These are phyloP conservation scores for Teinopalpus imperialis DNA, from an alignment of 2,888 invertebrate species.

Conservation along the genomic window DNA sequence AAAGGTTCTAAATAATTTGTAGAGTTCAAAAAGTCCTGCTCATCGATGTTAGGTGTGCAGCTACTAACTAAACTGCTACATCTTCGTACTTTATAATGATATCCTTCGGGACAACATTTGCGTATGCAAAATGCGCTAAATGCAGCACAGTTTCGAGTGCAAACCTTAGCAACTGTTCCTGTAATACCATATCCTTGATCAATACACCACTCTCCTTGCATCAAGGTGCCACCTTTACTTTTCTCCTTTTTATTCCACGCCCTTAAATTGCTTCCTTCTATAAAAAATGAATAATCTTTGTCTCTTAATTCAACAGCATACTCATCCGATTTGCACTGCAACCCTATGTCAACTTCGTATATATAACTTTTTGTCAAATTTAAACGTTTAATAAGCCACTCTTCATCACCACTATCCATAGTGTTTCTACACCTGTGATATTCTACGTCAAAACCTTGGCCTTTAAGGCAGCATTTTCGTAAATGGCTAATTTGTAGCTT, in stretches of 20 bases:
- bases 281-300: slow-evolving; percentile 44
- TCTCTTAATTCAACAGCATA: slow-evolving; percentile 57
- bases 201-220: slow-evolving; percentile 67
- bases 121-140: slow-evolving; percentile 67
- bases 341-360: slow-evolving; percentile 54
- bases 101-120: slow-evolving; percentile 80
- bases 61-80: slow-evolving; percentile 54
- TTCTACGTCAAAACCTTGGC: slow-evolving; percentile 56
- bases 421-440: slow-evolving; percentile 54
- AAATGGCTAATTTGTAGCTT: slow-evolving; percentile 48
- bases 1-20: slow-evolving; percentile 55
- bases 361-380: slow-evolving; percentile 42
- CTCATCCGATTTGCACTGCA: slow-evolving; percentile 58
- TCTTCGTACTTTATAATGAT: slow-evolving; percentile 60
- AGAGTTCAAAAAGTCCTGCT: slow-evolving; percentile 52
- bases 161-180: slow-evolving; percentile 57
- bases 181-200: slow-evolving; percentile 48
- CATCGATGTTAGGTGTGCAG: slow-evolving; percentile 52
- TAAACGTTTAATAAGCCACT: slow-evolving; percentile 46
- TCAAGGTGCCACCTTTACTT: slow-evolving; percentile 33
- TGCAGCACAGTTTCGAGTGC: slow-evolving; percentile 50
- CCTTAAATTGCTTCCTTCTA: slow-evolving; percentile 52
- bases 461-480: slow-evolving; percentile 66
- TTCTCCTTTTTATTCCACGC: slow-evolving; percentile 39
- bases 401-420: slow-evolving; percentile 38